phyloP scores from a whole-genome alignment of 2,888 invertebrate genomes.

The Phaedon cochleariae region DNA sequence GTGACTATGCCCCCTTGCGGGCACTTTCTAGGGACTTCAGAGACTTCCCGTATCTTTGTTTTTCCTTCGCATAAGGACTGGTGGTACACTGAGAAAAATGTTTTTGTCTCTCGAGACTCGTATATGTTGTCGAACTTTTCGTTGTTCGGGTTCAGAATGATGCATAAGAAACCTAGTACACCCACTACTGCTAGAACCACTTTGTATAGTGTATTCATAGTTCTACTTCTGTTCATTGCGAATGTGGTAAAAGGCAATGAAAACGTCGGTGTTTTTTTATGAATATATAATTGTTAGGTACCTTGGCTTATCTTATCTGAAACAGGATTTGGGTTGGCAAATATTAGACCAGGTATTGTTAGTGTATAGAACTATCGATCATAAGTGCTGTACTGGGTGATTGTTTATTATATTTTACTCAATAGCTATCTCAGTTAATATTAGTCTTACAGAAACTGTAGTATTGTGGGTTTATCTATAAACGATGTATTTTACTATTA shows the following conservation, averaged over 20 bases:
- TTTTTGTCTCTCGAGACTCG: not conserved
- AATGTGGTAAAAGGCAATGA: too few species aligned
- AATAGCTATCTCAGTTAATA: too few species aligned
- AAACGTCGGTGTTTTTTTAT: too few species aligned
- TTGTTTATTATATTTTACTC: too few species aligned
- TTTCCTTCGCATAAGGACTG: not conserved
- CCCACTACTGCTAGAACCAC: not conserved
- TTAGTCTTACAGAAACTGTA: too few species aligned
- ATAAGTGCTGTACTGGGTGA: too few species aligned
- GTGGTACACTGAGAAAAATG: not conserved
- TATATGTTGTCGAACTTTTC: not conserved
- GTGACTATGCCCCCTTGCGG: constrained; percentile 11
- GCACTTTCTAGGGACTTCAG: not conserved
- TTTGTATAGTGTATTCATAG: not conserved
- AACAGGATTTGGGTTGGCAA: too few species aligned
- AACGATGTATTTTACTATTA: too few species aligned
- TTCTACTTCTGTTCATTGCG: not conserved
- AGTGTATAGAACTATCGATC: not conserved
- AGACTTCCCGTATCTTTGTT: not conserved
- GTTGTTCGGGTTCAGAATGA: not conserved
- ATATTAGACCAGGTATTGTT: too few species aligned
- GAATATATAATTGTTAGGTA: too few species aligned
- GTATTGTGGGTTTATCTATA: too few species aligned
- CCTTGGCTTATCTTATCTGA: too few species aligned
- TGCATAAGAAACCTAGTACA: not conserved